Conservation (phyloP, 2,888 invertebrate species). For the Salticus scenicus region DNA sequence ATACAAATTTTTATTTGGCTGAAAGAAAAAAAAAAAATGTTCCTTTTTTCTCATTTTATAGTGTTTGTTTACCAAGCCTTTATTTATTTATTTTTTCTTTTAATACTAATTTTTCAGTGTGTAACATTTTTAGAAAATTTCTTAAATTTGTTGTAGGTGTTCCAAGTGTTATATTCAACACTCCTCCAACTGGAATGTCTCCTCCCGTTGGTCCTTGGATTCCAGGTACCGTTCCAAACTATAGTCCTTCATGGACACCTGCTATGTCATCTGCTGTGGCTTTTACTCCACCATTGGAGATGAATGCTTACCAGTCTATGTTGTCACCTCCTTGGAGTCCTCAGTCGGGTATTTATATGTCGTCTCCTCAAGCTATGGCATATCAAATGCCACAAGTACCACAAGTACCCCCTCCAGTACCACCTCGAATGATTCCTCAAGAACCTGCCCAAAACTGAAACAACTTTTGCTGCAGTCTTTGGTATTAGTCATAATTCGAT, state of each 20-base stretch:
- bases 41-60: no score
- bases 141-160: slow-evolving; percentile 37
- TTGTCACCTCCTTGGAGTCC: slow-evolving; percentile 55
- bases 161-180: slow-evolving; percentile 61
- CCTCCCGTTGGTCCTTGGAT: slow-evolving; percentile 53
- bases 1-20: no score
- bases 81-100: no score
- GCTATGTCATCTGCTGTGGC: slow-evolving; percentile 41
- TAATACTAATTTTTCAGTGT: no score
- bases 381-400: slow-evolving; percentile 42
- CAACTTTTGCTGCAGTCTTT: not conserved
- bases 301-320: slow-evolving; percentile 44
- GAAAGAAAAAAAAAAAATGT: no score
- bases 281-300: slow-evolving; percentile 49
- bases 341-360: slow-evolving; percentile 42
- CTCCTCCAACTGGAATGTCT: slow-evolving; percentile 56
- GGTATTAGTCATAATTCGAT: not conserved
- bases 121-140: no score
- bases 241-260: slow-evolving; percentile 36
- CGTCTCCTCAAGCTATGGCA: slow-evolving; percentile 25
- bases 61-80: no score
- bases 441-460: slow-evolving; percentile 23
- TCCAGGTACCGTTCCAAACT: slow-evolving; percentile 43
- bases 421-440: slow-evolving; percentile 7
- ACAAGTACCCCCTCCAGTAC: slow-evolving; percentile 15